Conservation (phyloP, 1,140 invertebrate species). For the Drosophila ohnishii region DNA sequence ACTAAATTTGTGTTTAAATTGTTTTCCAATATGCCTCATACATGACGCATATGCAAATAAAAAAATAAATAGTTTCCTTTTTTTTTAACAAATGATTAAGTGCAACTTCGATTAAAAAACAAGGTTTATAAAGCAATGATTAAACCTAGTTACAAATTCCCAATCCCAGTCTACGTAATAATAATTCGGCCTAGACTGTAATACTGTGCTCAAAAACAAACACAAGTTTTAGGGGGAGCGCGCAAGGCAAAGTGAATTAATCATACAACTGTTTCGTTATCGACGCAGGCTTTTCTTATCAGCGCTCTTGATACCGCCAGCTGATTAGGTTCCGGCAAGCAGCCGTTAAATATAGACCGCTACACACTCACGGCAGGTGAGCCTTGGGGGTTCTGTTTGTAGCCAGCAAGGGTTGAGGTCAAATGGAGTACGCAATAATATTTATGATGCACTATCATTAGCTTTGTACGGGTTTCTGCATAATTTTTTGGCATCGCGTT, state of each 20-base stretch:
- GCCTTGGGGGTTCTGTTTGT: constrained; percentile 5
- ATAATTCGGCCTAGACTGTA: background rate
- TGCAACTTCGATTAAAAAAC: background rate
- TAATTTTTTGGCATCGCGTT: constrained; percentile 31
- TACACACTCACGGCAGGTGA: constrained; percentile 23
- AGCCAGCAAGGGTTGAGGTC: constrained; percentile 20
- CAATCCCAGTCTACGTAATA: background rate
- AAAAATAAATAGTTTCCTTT: background rate
- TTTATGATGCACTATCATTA: constrained; percentile 42
- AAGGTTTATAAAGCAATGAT: background rate
- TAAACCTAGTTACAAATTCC: background rate
- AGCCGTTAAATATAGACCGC: constrained; percentile 37
- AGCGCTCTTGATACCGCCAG: constrained; percentile 52
- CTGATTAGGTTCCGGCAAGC: constrained; percentile 50
- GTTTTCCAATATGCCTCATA: background rate
- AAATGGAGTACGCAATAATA: constrained; percentile 24
- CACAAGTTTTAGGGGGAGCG: constrained; percentile 9
- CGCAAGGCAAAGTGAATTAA: constrained; percentile 34
- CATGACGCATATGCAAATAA: background rate
- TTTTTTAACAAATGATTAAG: background rate
- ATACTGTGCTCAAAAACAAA: constrained; percentile 2
- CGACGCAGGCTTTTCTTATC: constrained; percentile 49
- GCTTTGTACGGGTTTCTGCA: constrained; percentile 24
- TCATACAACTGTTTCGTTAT: constrained; percentile 61
- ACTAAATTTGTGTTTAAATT: background rate